These are phyloP conservation scores for Sussaba pulchella DNA, from an alignment of 2,888 invertebrate genomes.

Conservation along the genomic window DNA sequence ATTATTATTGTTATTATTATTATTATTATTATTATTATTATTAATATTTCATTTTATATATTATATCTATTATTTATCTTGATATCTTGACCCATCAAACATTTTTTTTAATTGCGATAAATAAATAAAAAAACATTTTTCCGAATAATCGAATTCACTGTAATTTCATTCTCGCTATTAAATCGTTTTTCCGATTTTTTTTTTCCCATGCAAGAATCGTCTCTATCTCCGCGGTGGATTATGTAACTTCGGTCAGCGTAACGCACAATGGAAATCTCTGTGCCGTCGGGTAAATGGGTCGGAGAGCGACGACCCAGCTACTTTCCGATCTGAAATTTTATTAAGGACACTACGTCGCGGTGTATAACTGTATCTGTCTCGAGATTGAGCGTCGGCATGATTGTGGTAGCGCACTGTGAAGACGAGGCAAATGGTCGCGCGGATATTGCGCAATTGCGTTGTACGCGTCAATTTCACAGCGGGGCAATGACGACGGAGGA, in stretches of 20 bases:
- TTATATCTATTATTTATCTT: too few relatives aligned
- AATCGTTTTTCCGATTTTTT: too few relatives aligned
- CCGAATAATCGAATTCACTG: too few relatives aligned
- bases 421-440: slow-evolving; percentile 43
- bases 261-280: slow-evolving; percentile 54
- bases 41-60: too few relatives aligned
- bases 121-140: too few relatives aligned
- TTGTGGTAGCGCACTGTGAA: slow-evolving; percentile 25
- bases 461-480: slow-evolving; percentile 66
- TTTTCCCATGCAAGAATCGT: too few relatives aligned
- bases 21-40: too few relatives aligned
- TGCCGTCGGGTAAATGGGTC: slow-evolving; percentile 72
- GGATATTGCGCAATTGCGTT: slow-evolving; percentile 70
- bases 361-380: slow-evolving; percentile 17
- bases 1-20: too few relatives aligned
- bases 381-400: too few relatives aligned
- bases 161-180: too few relatives aligned
- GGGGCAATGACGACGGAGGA: slow-evolving; percentile 50
- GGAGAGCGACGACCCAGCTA: slow-evolving; percentile 75
- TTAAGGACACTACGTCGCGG: slow-evolving; percentile 71
- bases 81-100: too few relatives aligned
- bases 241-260: slow-evolving; percentile 28
- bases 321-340: slow-evolving; percentile 75
- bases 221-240: background rate
- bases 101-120: too few relatives aligned